These are phyloP conservation scores for Hydrochoerus hydrochaeris DNA, from an alignment of 2,113 vertebrate genomes.

Conservation along the genomic window DNA sequence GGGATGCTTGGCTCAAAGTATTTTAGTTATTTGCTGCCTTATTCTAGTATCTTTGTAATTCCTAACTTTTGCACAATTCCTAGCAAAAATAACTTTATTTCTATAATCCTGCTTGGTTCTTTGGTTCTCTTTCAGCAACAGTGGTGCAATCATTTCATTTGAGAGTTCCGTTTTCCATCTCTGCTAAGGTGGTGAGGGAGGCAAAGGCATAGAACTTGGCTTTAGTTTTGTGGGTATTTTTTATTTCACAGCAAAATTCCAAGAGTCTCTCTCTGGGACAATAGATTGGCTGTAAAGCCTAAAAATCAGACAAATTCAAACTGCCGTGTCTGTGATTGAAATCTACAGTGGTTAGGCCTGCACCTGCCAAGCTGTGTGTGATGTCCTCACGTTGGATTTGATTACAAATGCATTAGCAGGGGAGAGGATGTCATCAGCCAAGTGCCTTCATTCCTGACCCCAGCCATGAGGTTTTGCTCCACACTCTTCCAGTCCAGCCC, in stretches of 20 bases:
- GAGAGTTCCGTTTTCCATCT: conserved; percentile 72
- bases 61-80: background rate
- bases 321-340: conserved; percentile 50
- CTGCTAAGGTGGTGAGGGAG: conserved; percentile 53
- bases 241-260: conserved; percentile 58
- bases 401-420: conserved; percentile 16
- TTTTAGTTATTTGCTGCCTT: background rate
- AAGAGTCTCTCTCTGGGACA: conserved; percentile 46
- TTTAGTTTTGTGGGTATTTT: conserved; percentile 56
- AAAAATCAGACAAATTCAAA: conserved; percentile 47
- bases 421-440: conserved; percentile 29
- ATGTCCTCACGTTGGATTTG: conserved; percentile 50
- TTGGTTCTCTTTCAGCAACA: conserved; percentile 57
- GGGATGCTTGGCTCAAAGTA: background rate
- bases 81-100: conserved; percentile 46
- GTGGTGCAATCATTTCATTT: conserved; percentile 43
- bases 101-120: conserved; percentile 39
- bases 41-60: background rate
- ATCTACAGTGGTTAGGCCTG: conserved; percentile 39
- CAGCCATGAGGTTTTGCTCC: conserved; percentile 57
- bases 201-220: conserved; percentile 54
- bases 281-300: conserved; percentile 36
- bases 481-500: conserved; percentile 9
- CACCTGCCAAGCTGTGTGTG: conserved; percentile 63
- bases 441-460: conserved; percentile 57